These are phyloP conservation scores for Seriola quinqueradiata DNA, from an alignment of 2,113 vertebrate genomes.

Conservation along the genomic window DNA sequence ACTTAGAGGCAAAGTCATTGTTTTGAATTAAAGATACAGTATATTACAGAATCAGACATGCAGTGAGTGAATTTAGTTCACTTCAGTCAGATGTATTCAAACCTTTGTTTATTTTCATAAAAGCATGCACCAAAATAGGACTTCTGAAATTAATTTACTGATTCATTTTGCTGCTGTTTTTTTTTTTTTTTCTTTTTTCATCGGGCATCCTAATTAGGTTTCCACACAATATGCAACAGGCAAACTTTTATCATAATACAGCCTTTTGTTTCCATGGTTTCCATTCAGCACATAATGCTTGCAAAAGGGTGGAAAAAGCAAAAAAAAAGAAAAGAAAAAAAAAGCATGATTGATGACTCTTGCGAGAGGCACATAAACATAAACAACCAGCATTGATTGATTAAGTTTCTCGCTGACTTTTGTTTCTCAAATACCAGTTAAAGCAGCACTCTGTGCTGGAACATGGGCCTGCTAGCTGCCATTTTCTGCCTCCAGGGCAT, in stretches of 20 bases:
- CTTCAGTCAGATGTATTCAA: conserved; percentile 56
- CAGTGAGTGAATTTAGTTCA: conserved; percentile 29
- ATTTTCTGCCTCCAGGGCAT: conserved; percentile 65
- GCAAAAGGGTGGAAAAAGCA: conserved; percentile 60
- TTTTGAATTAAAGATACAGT: conserved; percentile 43
- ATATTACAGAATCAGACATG: conserved; percentile 23
- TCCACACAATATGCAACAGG: conserved; percentile 76
- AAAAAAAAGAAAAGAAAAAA: conserved; percentile 22
- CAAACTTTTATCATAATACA: conserved; percentile 71
- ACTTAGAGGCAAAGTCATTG: conserved; percentile 18
- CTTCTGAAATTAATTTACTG: conserved; percentile 71
- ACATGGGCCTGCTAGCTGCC: conserved; percentile 61
- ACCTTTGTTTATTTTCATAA: conserved; percentile 68
- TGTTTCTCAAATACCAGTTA: conserved; percentile 82
- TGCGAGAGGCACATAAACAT: conserved; percentile 80
- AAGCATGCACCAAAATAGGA: conserved; percentile 51
- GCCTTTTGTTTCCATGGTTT: conserved; percentile 75
- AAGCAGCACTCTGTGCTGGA: conserved; percentile 64
- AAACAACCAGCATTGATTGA: conserved; percentile 82
- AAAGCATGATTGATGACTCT: conserved; percentile 80
- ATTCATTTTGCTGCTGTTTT: conserved; percentile 64
- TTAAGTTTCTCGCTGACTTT: conserved; percentile 77
- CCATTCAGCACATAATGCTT: conserved; percentile 64
- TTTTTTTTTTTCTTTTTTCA: conserved; percentile 33
- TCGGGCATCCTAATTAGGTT: conserved; percentile 71